Percentiles rank a stretch among this genome's conserved stretches.
Conservation (phyloP, 2,888 invertebrate genomes). For the Trimorus sp. region DNA sequence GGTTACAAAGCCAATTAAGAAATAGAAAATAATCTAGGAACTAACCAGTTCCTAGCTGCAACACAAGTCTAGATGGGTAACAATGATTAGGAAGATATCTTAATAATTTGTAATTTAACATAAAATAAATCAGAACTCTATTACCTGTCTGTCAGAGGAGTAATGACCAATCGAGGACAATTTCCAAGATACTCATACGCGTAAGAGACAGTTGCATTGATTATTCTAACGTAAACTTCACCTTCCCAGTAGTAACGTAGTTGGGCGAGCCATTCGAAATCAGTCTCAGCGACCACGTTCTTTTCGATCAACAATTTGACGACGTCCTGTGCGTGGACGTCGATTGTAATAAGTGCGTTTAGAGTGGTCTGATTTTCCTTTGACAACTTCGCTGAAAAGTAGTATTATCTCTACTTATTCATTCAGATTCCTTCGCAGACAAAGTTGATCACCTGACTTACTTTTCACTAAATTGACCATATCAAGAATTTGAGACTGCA, state of each 20-base stretch:
- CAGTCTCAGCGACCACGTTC: conserved; percentile 86
- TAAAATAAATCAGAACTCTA: conserved; percentile 78
- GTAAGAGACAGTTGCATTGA: too few species aligned
- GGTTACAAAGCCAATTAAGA: too few species aligned
- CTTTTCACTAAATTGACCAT: conserved; percentile 88
- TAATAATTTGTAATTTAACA: too few species aligned
- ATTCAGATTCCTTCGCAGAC: too few species aligned
- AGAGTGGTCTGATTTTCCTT: conserved; percentile 89
- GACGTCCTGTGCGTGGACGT: conserved; percentile 93
- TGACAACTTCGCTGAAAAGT: conserved; percentile 84
- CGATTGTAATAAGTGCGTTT: conserved; percentile 91
- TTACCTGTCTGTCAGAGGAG: conserved; percentile 75
- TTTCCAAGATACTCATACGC: too few species aligned
- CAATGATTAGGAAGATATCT: too few species aligned
- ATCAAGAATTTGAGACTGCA: conserved; percentile 86
- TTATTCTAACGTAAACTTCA: too few species aligned
- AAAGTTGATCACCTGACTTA: conserved; percentile 31
- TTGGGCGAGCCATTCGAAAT: conserved; percentile 93
- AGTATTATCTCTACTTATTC: neutral
- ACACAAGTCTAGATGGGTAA: too few species aligned
- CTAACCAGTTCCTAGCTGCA: too few species aligned
- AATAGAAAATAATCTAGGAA: conserved; percentile 85
- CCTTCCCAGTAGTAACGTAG: conserved; percentile 88
- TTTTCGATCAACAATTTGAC: conserved; percentile 86
- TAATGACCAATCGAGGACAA: too few species aligned